Evolutionary conservation across 2,113 vertebrate species (phyloP).

Genomic region (Ursus arctos): DNA sequence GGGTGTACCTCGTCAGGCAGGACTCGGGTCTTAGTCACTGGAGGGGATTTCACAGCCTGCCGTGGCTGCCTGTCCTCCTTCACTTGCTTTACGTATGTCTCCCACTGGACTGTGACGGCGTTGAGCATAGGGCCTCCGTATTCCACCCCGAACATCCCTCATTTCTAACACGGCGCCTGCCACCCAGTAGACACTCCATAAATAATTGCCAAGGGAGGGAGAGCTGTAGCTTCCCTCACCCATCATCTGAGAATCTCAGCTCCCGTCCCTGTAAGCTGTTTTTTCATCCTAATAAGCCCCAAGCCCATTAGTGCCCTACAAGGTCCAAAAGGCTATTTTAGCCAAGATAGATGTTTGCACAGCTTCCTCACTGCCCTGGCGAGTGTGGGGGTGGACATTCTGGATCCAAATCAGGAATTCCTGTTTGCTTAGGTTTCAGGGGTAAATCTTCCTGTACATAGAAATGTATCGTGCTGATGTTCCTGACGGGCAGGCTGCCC

Average conservation of each 20-base stretch:
- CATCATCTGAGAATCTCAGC: conserved; percentile 3
- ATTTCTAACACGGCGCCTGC: neutral
- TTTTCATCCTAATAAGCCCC: neutral
- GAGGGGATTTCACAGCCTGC: too few species aligned
- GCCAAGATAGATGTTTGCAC: conserved; percentile 58
- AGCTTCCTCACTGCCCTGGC: conserved; percentile 3
- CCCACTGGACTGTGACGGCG: too few species aligned
- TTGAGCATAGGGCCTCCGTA: neutral
- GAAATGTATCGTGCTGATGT: neutral
- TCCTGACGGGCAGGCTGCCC: conserved; percentile 42
- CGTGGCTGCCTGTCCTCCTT: neutral
- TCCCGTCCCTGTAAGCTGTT: neutral
- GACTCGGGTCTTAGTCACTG: accelerated
- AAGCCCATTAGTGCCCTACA: conserved; percentile 3
- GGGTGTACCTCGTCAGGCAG: neutral
- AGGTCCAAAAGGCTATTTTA: conserved; percentile 50
- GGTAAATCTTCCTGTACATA: conserved; percentile 61
- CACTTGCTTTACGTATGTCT: neutral
- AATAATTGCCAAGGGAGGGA: neutral
- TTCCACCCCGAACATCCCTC: neutral
- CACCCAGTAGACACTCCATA: neutral
- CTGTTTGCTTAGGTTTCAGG: conserved; percentile 58
- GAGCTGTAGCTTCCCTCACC: neutral
- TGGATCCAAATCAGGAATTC: conserved; percentile 37
- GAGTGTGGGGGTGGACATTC: neutral